Base-by-base conservation (phyloP, 2,888 invertebrate genomes). In the Caenorhabditis afra region DNA sequence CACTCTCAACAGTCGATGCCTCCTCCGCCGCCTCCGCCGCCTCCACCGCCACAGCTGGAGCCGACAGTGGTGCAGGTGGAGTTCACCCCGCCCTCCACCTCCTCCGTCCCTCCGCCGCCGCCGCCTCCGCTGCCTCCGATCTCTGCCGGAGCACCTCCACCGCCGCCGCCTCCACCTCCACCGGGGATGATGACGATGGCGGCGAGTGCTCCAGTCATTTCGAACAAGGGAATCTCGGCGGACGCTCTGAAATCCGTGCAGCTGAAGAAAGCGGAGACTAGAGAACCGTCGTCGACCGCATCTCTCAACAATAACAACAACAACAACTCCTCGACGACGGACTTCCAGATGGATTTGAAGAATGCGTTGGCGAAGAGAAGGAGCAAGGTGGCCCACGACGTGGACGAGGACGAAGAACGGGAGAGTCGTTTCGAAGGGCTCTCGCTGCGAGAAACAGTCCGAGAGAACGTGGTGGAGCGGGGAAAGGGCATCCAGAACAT, bases 11-110 rank as follows among this genome's bases (percentile, higher is more conserved):
- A 77, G 11, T 78, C 75, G 12, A 80, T 82, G 29, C 87, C 88
- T 5, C 91, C 91, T 22, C 87, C 90, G n/a, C 91, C 88, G 7
- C 91, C 91, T 22, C 87, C 90, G n/a, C 91, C 91, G 5, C 91
- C 91, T 12, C 80, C 85, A 0, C 80, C 81, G 1, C 81, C 79
- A 16, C 68, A 70, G 22, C 41, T 49, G 7, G 55, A 74, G 35
- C 66, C 80, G 29, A 80, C 80, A 1, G 66, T 80, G 44, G 75
- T 80, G 8, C 62, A 65, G 22, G 79, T 79, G 11, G 70, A 78
- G 44, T 73, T 77, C 59, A 53, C 73, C 12, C 79, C 81, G 37
- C 70, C 82, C 16, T 81, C 84, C 14, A 80, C 82, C 11, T 79
- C 84, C 18, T 58, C 71, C n/a, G 84, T 83, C 5, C 83, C 84